Conservation (phyloP, 2,888 invertebrate species). For the Cerceris rybyensis region DNA sequence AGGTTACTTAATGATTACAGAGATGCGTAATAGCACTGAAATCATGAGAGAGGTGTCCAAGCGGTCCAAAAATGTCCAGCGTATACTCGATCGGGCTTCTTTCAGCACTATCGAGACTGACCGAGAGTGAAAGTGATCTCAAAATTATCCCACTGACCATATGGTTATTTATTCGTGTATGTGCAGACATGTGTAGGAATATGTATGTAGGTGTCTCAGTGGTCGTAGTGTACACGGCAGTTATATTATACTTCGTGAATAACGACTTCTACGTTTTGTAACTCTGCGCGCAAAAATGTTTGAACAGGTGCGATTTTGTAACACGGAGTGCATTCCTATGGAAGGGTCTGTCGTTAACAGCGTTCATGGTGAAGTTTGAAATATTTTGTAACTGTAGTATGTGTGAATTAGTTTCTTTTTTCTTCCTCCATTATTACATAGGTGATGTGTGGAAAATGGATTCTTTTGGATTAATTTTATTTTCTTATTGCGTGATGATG, state of each 20-base stretch:
- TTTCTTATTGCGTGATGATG: too few relatives aligned
- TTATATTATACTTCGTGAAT: conserved; percentile 24
- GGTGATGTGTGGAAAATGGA: too few relatives aligned
- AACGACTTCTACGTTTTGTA: conserved; percentile 62
- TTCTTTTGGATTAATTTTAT: too few relatives aligned
- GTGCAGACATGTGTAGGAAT: neutral
- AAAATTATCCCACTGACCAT: conserved; percentile 69
- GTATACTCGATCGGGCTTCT: conserved; percentile 42
- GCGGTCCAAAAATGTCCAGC: conserved; percentile 36
- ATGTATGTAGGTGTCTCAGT: neutral
- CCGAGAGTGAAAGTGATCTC: conserved; percentile 80
- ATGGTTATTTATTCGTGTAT: neutral
- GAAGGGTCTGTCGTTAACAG: conserved; percentile 34
- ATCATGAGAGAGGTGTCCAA: conserved; percentile 11
- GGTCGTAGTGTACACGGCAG: conserved; percentile 11
- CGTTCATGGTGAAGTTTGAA: neutral
- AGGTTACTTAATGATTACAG: conserved; percentile 50
- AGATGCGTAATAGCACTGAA: conserved; percentile 41
- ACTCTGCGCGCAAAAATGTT: conserved; percentile 64
- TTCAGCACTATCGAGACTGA: conserved; percentile 63
- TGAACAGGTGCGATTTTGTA: conserved; percentile 69
- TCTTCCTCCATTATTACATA: too few relatives aligned
- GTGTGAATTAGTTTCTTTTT: too few relatives aligned
- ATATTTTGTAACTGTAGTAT: too few relatives aligned
- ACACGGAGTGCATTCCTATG: conserved; percentile 60